Conservation (phyloP, 2,888 invertebrate genomes). For the Brachylomia viminalis region DNA sequence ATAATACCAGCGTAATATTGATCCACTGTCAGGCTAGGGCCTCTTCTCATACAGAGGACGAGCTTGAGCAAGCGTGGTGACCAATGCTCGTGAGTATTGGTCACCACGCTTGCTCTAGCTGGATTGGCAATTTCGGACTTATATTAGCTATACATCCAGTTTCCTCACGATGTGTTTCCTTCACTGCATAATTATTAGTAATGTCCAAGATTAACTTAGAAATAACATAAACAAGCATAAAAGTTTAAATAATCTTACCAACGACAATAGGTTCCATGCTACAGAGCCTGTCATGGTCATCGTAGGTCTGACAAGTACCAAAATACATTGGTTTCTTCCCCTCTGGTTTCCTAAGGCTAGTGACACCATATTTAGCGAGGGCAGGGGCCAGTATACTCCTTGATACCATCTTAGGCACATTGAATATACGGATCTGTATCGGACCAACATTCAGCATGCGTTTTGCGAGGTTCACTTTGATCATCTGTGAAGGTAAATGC, state of each 20-base stretch:
- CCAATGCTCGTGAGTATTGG: too few species aligned
- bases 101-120: background rate
- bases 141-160: background rate
- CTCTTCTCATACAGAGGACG: background rate
- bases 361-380: conserved; percentile 66
- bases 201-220: background rate
- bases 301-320: conserved; percentile 61
- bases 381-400: conserved; percentile 54
- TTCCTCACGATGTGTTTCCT: background rate
- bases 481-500: conserved; percentile 62
- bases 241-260: conserved; percentile 60
- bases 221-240: background rate
- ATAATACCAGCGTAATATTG: background rate
- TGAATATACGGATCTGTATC: conserved; percentile 69
- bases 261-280: conserved; percentile 37
- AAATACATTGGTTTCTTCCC: conserved; percentile 44
- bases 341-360: conserved; percentile 68
- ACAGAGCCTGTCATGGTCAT: conserved; percentile 70
- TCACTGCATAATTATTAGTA: background rate
- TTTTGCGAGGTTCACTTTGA: conserved; percentile 69
- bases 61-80: too few species aligned
- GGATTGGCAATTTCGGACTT: background rate
- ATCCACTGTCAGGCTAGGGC: background rate
- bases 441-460: conserved; percentile 69
- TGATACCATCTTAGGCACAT: conserved; percentile 56